Conservation (phyloP, 2,797 vertebrate species). For the Neostethus bicornis region DNA sequence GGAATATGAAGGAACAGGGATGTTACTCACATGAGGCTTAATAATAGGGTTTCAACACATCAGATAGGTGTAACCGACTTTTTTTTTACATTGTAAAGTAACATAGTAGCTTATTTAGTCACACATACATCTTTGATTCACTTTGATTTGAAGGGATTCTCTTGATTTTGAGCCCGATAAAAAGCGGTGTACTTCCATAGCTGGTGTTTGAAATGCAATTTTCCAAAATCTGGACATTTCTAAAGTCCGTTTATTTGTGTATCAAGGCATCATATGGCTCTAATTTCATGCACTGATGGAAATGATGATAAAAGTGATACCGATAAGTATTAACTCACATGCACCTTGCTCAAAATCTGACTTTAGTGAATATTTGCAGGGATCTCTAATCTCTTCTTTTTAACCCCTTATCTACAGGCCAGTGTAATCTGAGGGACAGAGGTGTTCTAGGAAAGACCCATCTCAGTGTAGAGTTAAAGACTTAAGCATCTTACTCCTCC, state of each 20-base stretch:
- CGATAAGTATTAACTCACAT: too few species aligned
- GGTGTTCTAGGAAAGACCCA: slow-evolving; percentile 36
- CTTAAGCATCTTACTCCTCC: slow-evolving; percentile 71
- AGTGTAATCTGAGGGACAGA: slow-evolving; percentile 2
- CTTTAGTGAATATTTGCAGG: slow-evolving; percentile 10
- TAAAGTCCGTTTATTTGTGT: too few species aligned
- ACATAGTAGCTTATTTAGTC: slow-evolving; percentile 9
- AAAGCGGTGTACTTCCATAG: background rate
- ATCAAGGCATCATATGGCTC: too few species aligned
- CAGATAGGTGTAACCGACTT: slow-evolving; percentile 7
- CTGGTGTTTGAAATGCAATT: slow-evolving; percentile 16
- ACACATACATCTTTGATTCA: slow-evolving; percentile 6
- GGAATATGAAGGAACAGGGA: slow-evolving; percentile 3
- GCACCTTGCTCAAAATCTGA: background rate
- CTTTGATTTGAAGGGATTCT: slow-evolving; percentile 32
- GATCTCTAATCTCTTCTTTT: slow-evolving; percentile 8
- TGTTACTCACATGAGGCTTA: slow-evolving; percentile 1
- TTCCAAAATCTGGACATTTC: too few species aligned
- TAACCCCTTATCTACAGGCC: slow-evolving; percentile 38
- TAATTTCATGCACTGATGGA: too few species aligned
- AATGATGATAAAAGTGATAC: too few species aligned
- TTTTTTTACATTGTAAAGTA: slow-evolving; percentile 16
- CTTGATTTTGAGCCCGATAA: slow-evolving; percentile 6
- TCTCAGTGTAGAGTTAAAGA: slow-evolving; percentile 62
- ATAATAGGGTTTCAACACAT: slow-evolving; percentile 9